phyloP scores from a whole-genome alignment of 2,797 vertebrate genomes.

The Phylloscopus collybita region DNA sequence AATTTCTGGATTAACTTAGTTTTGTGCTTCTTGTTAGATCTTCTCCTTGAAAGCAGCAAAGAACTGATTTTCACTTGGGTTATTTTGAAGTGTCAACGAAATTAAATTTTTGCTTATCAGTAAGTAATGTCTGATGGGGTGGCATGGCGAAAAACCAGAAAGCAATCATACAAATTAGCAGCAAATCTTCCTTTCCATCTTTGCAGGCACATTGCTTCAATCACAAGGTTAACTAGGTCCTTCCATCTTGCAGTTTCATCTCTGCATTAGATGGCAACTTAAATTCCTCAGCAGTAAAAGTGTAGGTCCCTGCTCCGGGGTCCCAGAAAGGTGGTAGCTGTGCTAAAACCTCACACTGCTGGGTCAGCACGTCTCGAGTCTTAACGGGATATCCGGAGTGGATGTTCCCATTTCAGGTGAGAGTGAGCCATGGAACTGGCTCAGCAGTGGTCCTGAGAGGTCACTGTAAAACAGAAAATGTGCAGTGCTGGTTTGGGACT shows the following conservation, averaged over 20 bases:
- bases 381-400: fast-evolving
- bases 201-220: neutral
- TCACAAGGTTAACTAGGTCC: neutral
- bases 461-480: neutral
- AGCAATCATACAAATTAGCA: neutral
- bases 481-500: neutral
- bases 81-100: slow-evolving; percentile 7
- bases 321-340: neutral
- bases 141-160: neutral
- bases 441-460: neutral
- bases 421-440: neutral
- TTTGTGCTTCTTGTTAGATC: neutral
- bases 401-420: neutral
- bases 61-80: neutral
- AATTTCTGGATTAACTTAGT: slow-evolving; percentile 24
- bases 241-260: neutral
- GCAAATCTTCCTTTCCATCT: neutral
- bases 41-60: slow-evolving; percentile 2
- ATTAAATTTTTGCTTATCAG: slow-evolving; percentile 8
- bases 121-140: neutral
- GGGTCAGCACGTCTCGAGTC: neutral
- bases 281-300: neutral
- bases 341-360: neutral
- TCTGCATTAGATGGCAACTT: neutral
- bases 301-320: neutral